These are phyloP conservation scores for Micropterix aruncella DNA, from an alignment of 2,888 invertebrate species.

Conservation along the genomic window DNA sequence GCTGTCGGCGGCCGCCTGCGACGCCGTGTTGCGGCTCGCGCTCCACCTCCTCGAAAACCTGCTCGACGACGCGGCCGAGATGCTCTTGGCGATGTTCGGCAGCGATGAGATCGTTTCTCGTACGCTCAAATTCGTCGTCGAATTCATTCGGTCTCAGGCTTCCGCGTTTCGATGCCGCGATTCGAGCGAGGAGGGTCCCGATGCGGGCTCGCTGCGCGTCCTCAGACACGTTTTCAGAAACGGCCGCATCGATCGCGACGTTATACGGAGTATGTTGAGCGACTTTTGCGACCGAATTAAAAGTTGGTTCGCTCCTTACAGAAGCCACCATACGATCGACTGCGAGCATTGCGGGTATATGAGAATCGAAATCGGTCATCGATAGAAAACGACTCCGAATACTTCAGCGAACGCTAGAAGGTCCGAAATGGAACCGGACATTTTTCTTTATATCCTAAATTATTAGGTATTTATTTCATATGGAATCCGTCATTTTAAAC, in stretches of 20 bases:
- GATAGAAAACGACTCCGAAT: no score
- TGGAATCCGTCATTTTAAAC: no score
- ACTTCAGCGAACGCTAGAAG: no score
- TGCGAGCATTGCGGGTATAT: no score
- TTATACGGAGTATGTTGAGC: neutral
- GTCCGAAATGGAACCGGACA: no score
- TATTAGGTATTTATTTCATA: no score
- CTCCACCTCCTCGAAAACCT: neutral
- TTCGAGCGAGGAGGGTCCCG: no score
- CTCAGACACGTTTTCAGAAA: neutral
- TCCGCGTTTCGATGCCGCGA: no score
- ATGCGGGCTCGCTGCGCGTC: neutral
- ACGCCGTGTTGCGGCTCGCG: neutral
- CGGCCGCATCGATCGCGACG: neutral
- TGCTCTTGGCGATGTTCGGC: neutral
- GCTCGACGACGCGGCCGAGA: neutral
- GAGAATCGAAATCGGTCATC: no score
- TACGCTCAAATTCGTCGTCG: neutral
- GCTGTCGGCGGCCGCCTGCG: neutral
- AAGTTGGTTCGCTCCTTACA: no score
- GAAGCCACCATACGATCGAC: no score
- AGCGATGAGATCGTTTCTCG: neutral
- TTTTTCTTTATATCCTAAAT: no score
- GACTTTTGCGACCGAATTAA: neutral
- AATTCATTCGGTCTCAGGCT: neutral